Evolutionary conservation across 2,888 invertebrate species (phyloP), one percentile per base, ranked within the genome.

Genomic region (Leucoma salicis): DNA sequence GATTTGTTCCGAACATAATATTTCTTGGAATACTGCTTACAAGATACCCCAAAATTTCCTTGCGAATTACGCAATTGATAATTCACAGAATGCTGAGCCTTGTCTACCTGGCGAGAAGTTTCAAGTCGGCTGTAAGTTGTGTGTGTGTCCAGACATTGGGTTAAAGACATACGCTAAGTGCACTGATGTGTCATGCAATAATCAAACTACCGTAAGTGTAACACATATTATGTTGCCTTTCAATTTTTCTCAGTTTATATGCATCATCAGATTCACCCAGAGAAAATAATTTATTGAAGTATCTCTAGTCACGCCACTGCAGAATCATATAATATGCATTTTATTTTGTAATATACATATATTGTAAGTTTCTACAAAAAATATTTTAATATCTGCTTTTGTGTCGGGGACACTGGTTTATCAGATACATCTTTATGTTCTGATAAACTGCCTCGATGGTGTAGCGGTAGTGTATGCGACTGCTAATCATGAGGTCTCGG

Each of bases 61-160:
- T 10, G 64, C 64, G 5, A 36, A 61, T 1, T 16, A 55, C 1
- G 62, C 16, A 7, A 13, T 66, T 2, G 66, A 71, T 1, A 56
- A 61, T 0, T 61, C 64, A 0, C 66, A 77, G 35, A 74, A 63
- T 45, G 57, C 86, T 12, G 80, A 85, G 8, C 51, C 78, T 0
- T 88, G 88, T 46, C 87, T 83, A 39, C 87, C 87, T 5, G 87
- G 87, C 0, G 85, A 88, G 45, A 79, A 83, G 46, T 90, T 82
- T 49, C 66, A 70, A 10, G 51, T 66, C 1, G 89, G 75, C 0
- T 90, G 90, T 45, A 85, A 85, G 33, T 56, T 80, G 1, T 90
- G 90, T 51, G 57, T 80, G 0, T 90, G 90, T 47, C 80, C 88
- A 1, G 87, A 85, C 3, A 73, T 82, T 58, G 90, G 90, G 0